These are phyloP conservation scores for Globodera ellingtonae DNA, from an alignment of 1,140 invertebrate genomes.

Conservation along the genomic window DNA sequence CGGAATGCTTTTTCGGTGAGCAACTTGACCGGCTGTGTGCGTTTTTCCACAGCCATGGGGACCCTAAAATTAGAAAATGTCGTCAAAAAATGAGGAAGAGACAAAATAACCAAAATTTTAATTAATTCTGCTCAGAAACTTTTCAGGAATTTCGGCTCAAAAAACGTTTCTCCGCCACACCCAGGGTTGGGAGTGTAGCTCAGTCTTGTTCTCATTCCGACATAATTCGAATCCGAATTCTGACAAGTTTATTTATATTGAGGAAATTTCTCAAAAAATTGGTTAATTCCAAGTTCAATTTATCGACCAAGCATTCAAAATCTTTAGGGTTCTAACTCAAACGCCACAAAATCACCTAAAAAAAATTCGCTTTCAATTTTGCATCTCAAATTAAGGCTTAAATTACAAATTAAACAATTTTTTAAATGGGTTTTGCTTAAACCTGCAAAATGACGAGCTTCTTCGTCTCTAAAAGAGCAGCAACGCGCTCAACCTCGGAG, in stretches of 20 bases:
- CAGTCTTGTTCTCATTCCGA: not conserved
- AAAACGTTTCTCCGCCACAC: not conserved
- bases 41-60: conserved; percentile 94
- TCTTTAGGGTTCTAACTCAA: not conserved
- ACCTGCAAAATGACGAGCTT: not conserved
- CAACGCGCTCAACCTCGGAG: not conserved
- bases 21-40: conserved; percentile 82
- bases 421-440: not conserved
- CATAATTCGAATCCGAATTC: too few species aligned
- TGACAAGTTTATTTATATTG: too few species aligned
- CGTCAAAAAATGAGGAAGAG: not conserved
- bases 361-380: not conserved
- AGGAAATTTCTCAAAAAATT: too few species aligned
- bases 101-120: not conserved
- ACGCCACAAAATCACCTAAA: not conserved
- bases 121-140: not conserved
- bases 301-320: too few species aligned
- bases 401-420: not conserved
- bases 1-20: conserved; percentile 73
- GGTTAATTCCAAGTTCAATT: too few species aligned
- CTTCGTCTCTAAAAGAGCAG: not conserved
- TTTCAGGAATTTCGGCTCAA: not conserved
- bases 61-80: conserved; percentile 68
- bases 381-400: not conserved
- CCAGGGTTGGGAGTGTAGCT: too few species aligned